Base-by-base conservation (phyloP, 92 coral and sea anemone species). In the Metridium senile region DNA sequence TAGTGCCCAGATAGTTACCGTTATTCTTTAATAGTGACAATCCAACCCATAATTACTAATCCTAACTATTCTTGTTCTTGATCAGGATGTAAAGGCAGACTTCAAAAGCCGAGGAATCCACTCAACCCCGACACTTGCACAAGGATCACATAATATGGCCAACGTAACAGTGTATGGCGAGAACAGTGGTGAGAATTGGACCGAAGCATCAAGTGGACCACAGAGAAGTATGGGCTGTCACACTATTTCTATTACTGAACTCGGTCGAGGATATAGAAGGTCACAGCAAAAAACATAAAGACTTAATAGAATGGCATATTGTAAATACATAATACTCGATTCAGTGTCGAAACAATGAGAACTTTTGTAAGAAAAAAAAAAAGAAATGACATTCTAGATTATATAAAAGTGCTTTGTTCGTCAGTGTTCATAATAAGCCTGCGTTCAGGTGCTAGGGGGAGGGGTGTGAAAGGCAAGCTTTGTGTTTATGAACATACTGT, bases 91-190 rank as follows among this genome's bases (percentile, higher is more conserved):
- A 1, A 81, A 72, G 51, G 32, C 54, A 32, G 68, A 81, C 28
- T 81, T 81, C 43, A 69, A 43, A 13, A 52, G 16, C 2, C 64
- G 67, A 19, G 26, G 49, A 32, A 64, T 61, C 29, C 32, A 22
- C 26, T 81, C 85, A 9, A 72, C 65, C 0, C 85, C 85, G 1
- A 30, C 72, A 45, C 53, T 71, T 32, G 78, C 63, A 26, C 64
- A 81, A 39, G 79, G 78, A 11, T 71, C 74, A 31, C 28, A 26
- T 19, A 51, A 65, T 26, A 7, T 35, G 7, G 66, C 72, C 9
- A 81, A 87, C 54, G 53, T 71, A 0, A 87, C 91, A 21, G 49
- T 87, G 23, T 87, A 76, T 57, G 91, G 91, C 26, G 81, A 72
- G 43, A 56, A 58, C 28, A 81, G 90, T 62, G 86, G 81, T 16